Evolutionary conservation across 2,797 vertebrate species (phyloP).

Genomic region (Crossoptilon crossoptilon): DNA sequence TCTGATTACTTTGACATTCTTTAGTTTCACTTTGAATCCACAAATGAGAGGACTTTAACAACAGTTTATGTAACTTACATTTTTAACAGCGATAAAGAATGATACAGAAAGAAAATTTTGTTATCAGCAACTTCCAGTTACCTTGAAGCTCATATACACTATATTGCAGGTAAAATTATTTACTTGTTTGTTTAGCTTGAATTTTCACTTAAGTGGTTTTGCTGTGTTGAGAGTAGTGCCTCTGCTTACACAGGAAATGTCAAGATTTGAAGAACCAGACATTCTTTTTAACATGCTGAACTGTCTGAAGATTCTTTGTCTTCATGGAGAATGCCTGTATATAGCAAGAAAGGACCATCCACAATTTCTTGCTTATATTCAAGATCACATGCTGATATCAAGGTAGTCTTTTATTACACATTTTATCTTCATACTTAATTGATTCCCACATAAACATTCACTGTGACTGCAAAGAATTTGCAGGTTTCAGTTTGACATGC

Average conservation of each 20-base stretch:
- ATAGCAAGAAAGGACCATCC: constrained; percentile 93
- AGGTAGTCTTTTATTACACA: constrained; percentile 80
- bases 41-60: background rate
- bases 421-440: background rate
- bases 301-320: constrained; percentile 95
- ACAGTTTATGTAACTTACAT: constrained; percentile 37
- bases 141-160: constrained; percentile 96
- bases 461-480: background rate
- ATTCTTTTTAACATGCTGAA: constrained; percentile 99
- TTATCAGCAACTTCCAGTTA: constrained; percentile 95
- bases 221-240: background rate
- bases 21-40: background rate
- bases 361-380: constrained; percentile 93
- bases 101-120: constrained; percentile 94
- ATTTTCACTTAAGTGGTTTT: background rate
- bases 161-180: constrained; percentile 90
- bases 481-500: background rate
- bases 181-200: background rate
- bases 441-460: background rate
- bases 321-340: constrained; percentile 96
- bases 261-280: constrained; percentile 97
- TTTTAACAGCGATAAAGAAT: constrained; percentile 89
- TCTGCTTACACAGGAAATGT: constrained; percentile 90
- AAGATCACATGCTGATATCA: constrained; percentile 97
- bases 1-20: background rate